Conservation (phyloP, 2,888 invertebrate species). For the Acleris holmiana region DNA sequence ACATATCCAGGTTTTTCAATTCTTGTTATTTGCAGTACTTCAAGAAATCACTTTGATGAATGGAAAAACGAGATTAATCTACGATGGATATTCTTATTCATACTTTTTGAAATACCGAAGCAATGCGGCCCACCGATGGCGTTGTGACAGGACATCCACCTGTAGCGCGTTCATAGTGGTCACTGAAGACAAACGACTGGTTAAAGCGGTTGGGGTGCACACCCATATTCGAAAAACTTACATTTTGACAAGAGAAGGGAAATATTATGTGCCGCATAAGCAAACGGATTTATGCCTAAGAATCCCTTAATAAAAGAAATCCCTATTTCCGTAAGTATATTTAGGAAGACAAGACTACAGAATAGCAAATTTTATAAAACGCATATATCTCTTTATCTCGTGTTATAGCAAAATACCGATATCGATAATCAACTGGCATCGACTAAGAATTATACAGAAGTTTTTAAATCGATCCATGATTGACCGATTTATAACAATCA, state of each 20-base stretch:
- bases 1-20: no score
- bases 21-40: background rate
- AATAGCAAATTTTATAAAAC: no score
- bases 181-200: conserved; percentile 24
- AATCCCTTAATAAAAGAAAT: no score
- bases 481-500: no score
- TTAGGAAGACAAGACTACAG: no score
- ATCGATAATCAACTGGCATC: no score
- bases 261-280: conserved; percentile 25
- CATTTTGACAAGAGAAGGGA: conserved; percentile 35
- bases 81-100: conserved; percentile 42
- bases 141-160: conserved; percentile 39
- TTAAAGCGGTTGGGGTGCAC: conserved; percentile 42
- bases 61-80: conserved; percentile 37
- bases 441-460: no score
- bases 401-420: no score
- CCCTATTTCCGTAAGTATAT: no score
- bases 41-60: conserved; percentile 35
- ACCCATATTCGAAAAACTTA: conserved; percentile 45
- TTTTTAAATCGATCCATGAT: no score
- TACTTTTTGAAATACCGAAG: conserved; percentile 7
- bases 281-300: no score
- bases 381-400: no score
- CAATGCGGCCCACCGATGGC: conserved; percentile 29
- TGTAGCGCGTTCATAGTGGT: conserved; percentile 40